Percentiles rank a stretch among this genome's conserved stretches.
Evolutionary conservation across 1,140 invertebrate genomes (phyloP).

Genomic region (Palaemon carinicauda): DNA sequence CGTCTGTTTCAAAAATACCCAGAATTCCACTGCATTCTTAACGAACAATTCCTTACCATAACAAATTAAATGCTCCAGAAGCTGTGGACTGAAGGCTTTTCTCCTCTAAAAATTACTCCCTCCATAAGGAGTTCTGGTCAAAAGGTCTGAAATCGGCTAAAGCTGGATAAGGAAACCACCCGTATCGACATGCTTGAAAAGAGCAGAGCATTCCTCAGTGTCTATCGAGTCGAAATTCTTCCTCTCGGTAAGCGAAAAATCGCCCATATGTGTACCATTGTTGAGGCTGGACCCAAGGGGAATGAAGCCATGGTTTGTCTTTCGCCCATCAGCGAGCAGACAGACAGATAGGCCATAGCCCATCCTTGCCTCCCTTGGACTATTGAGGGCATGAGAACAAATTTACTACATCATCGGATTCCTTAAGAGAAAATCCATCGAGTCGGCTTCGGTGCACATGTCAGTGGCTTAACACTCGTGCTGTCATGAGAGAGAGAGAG

Average conservation of each 20-base stretch:
- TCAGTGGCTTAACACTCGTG: no score
- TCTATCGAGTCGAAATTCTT: not conserved
- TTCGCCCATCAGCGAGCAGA: not conserved
- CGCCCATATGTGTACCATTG: not conserved
- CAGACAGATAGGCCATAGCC: not conserved
- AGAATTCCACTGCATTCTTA: not conserved
- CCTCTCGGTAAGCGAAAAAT: not conserved
- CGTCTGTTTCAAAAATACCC: slow-evolving; percentile 23
- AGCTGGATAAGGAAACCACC: not conserved
- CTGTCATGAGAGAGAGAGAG: not conserved
- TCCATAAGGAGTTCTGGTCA: not conserved
- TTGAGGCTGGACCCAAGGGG: no score
- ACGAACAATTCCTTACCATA: slow-evolving; percentile 46
- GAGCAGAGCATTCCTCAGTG: not conserved
- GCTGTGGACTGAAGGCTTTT: slow-evolving; percentile 23
- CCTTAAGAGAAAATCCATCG: not conserved
- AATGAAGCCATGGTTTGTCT: no score
- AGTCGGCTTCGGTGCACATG: not conserved
- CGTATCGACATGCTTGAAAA: no score
- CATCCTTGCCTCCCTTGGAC: not conserved
- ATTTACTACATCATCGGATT: slow-evolving; percentile 45
- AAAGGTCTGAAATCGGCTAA: not conserved
- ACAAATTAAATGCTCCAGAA: slow-evolving; percentile 53
- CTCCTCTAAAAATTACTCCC: not conserved
- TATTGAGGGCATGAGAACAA: slow-evolving; percentile 43